phyloP scores from a whole-genome alignment of 2,113 vertebrate genomes.

The Micromys minutus region DNA sequence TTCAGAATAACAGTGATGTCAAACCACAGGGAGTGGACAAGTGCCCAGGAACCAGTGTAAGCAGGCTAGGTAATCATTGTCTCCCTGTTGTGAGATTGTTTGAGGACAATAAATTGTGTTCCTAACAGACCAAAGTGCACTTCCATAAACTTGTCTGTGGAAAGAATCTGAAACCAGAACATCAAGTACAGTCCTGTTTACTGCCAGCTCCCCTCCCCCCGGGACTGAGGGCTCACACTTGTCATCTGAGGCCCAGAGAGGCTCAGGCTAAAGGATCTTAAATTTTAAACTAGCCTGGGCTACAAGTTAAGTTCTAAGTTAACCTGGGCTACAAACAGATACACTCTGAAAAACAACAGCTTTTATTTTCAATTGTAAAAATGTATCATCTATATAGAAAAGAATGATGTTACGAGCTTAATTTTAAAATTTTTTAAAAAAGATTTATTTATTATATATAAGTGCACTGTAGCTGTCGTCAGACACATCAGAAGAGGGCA shows the following conservation, averaged over 20 bases:
- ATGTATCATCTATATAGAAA: background rate
- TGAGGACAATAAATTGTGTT: background rate
- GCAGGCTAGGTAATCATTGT: background rate
- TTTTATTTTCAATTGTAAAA: constrained; percentile 13
- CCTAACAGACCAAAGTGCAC: background rate
- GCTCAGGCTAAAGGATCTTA: background rate
- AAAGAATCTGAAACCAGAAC: background rate
- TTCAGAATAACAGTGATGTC: background rate
- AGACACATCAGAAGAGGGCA: too few relatives aligned
- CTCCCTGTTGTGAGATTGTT: background rate
- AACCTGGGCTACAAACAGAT: background rate
- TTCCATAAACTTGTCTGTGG: background rate
- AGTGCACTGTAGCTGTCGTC: too few relatives aligned
- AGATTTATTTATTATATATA: too few relatives aligned
- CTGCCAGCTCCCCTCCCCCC: too few relatives aligned
- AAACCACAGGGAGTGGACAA: background rate
- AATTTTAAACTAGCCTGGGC: background rate
- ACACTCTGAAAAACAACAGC: background rate
- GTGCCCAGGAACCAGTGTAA: background rate
- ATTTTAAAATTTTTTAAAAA: too few relatives aligned
- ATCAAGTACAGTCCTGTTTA: background rate
- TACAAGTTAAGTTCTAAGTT: background rate
- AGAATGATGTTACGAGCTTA: background rate
- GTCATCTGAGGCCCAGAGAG: background rate
- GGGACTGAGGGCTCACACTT: background rate